These are phyloP conservation scores for Natrix natrix DNA, from an alignment of 2,797 vertebrate genomes.

Conservation along the genomic window DNA sequence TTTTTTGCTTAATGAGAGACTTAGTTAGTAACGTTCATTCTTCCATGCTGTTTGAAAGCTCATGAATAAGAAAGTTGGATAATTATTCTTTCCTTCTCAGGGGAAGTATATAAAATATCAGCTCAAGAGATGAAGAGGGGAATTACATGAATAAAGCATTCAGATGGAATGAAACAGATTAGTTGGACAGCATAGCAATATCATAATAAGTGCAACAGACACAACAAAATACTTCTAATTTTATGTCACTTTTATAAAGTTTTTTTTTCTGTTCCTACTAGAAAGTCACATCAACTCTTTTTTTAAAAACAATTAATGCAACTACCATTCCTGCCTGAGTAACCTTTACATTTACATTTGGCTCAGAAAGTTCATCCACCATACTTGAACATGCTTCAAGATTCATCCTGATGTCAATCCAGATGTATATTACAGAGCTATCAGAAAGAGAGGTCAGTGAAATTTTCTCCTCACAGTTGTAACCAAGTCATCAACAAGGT, in stretches of 20 bases:
- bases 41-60: conserved; percentile 58
- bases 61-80: conserved; percentile 17
- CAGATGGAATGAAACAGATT: conserved; percentile 26
- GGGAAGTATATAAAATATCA: conserved; percentile 10
- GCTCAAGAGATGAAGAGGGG: neutral
- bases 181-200: neutral
- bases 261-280: neutral
- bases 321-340: neutral
- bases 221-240: neutral
- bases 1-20: neutral
- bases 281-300: neutral
- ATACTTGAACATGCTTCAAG: neutral
- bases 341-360: neutral
- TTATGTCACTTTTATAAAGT: neutral
- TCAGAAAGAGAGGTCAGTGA: neutral
- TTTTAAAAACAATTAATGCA: neutral
- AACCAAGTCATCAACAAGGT: neutral
- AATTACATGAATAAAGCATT: neutral
- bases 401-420: neutral
- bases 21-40: conserved; percentile 65
- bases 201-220: conserved; percentile 15
- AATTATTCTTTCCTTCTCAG: fast-evolving
- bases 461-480: neutral
- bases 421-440: neutral
- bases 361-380: neutral